phyloP scores from a whole-genome alignment of 2,797 vertebrate species.

The Ceryle rudis region DNA sequence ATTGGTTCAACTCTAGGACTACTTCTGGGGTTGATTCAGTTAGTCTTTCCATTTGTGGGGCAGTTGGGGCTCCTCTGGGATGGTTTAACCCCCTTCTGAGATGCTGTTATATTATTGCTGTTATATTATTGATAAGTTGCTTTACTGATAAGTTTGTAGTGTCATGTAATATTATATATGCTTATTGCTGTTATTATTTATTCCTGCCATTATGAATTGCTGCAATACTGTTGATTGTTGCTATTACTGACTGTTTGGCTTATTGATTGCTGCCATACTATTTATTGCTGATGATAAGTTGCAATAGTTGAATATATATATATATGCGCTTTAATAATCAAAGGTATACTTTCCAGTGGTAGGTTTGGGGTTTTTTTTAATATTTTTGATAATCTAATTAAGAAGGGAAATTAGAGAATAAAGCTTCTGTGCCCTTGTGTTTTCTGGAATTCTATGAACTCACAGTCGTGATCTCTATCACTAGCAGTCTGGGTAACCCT shows the following conservation, averaged over 20 bases:
- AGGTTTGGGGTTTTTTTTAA: no score
- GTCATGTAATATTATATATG: neutral
- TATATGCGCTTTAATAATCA: neutral
- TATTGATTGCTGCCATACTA: neutral
- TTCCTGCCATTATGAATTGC: neutral
- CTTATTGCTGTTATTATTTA: neutral
- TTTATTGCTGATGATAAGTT: neutral
- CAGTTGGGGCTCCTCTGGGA: neutral
- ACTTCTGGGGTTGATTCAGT: neutral
- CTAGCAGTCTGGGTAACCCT: neutral
- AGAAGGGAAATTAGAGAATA: neutral
- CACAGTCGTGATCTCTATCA: rapidly evolving
- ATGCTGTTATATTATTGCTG: neutral
- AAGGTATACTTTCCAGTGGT: neutral
- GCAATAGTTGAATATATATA: neutral
- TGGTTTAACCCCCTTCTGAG: neutral
- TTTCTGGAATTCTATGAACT: neutral
- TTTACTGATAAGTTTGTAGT: neutral
- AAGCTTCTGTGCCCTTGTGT: neutral
- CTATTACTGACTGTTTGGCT: neutral
- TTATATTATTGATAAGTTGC: neutral
- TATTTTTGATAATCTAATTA: neutral
- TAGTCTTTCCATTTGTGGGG: neutral
- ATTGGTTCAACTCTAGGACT: neutral
- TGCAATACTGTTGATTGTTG: neutral